A percentile compares a stretch with the other conserved stretches of the same genome.
Conservation (phyloP, 2,888 invertebrate species). For the Ryuthela nishihirai region DNA sequence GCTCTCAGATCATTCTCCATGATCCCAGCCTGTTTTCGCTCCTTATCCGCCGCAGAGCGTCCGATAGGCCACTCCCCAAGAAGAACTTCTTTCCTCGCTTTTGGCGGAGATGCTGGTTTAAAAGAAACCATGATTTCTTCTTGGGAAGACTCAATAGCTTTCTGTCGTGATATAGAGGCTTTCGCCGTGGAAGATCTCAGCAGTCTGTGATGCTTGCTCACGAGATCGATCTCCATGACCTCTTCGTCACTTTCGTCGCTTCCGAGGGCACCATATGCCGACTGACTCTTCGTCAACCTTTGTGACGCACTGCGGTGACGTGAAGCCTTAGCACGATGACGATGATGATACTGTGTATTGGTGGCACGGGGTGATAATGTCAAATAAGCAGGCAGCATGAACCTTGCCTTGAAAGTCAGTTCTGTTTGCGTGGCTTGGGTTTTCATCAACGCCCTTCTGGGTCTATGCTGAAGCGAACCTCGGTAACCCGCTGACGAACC, state of each 20-base stretch:
- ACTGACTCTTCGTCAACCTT: conserved; percentile 26
- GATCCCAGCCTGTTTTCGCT: too few species aligned
- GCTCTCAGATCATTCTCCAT: too few species aligned
- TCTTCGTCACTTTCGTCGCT: conserved; percentile 37
- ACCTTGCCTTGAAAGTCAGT: conserved; percentile 66
- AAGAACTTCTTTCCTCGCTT: conserved; percentile 17
- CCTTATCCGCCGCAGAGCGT: too few species aligned
- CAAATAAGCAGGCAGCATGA: conserved; percentile 61
- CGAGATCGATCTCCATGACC: conserved; percentile 36
- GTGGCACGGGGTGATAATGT: conserved; percentile 42
- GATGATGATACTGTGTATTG: conserved; percentile 5
- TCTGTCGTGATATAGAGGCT: conserved; percentile 29
- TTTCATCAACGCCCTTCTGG: conserved; percentile 60
- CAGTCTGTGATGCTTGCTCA: conserved; percentile 30
- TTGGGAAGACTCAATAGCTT: conserved; percentile 15
- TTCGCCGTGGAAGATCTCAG: conserved; percentile 15
- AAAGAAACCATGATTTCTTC: conserved; percentile 42
- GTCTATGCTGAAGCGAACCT: conserved; percentile 10
- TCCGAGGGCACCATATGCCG: conserved; percentile 22
- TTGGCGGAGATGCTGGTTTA: conserved; percentile 36
- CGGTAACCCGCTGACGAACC: conserved; percentile 25
- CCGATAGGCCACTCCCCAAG: too few species aligned
- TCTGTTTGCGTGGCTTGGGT: conserved; percentile 91
- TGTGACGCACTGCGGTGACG: background rate
- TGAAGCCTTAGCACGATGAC: conserved; percentile 16